Percentiles rank a stretch among this genome's conserved stretches.
Evolutionary conservation across 1,140 invertebrate genomes (phyloP).

Genomic region (Drosophila azteca): DNA sequence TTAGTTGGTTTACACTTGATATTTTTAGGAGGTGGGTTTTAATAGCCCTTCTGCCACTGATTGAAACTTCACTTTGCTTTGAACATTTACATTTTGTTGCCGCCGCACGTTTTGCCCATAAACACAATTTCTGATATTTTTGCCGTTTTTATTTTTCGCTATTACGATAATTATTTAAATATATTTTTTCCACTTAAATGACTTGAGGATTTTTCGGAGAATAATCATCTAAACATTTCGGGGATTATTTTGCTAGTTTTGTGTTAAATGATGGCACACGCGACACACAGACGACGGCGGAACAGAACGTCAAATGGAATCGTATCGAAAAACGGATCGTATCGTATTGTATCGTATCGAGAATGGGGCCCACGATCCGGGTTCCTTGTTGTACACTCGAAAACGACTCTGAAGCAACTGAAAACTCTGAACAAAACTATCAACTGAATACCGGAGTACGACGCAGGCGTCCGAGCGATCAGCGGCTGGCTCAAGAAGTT

Average conservation of each 20-base stretch:
- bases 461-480: not conserved
- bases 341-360: too few relatives aligned
- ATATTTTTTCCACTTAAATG: slow-evolving; percentile 5
- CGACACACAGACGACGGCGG: slow-evolving; percentile 56
- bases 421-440: slow-evolving; percentile 11
- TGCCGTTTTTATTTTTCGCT: slow-evolving; percentile 22
- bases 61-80: slow-evolving; percentile 56
- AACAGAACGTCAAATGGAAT: slow-evolving; percentile 31
- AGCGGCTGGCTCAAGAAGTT: not conserved
- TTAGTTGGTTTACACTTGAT: slow-evolving; percentile 55
- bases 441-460: too few relatives aligned
- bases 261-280: slow-evolving; percentile 29
- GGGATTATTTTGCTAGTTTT: slow-evolving; percentile 13
- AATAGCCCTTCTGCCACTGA: slow-evolving; percentile 34
- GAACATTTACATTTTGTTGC: slow-evolving; percentile 74
- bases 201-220: slow-evolving; percentile 10
- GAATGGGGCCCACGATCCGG: slow-evolving; percentile 39
- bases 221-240: slow-evolving; percentile 32
- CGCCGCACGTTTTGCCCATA: slow-evolving; percentile 70
- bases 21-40: slow-evolving; percentile 30
- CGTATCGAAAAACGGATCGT: slow-evolving; percentile 41
- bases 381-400: slow-evolving; percentile 70
- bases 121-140: slow-evolving; percentile 67
- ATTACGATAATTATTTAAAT: slow-evolving; percentile 11
- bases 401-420: slow-evolving; percentile 72